Conservation (phyloP, 2,888 invertebrate genomes). For the Taenaris catops region DNA sequence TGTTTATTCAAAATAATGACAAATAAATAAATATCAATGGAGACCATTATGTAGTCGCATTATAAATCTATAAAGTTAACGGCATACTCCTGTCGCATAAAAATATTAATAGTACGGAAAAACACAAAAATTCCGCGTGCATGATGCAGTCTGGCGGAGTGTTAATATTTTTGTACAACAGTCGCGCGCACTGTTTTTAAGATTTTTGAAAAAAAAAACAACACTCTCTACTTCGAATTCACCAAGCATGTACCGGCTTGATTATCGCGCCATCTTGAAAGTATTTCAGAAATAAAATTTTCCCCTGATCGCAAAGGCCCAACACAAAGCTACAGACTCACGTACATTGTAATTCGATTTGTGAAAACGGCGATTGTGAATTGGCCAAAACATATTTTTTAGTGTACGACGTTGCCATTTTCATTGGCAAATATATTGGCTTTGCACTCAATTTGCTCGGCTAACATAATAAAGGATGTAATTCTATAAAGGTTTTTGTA, state of each 20-base stretch:
- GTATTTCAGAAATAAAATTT: conserved; percentile 63
- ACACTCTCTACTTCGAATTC: conserved; percentile 21
- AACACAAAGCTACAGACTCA: conserved; percentile 60
- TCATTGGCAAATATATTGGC: conserved; percentile 18
- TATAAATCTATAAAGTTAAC: too few species aligned
- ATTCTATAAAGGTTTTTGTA: conserved; percentile 7
- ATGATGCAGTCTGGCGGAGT: too few species aligned
- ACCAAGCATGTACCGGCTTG: conserved; percentile 19
- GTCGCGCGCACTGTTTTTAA: too few species aligned
- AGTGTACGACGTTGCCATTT: conserved; percentile 34
- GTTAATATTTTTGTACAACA: too few species aligned
- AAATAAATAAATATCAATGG: too few species aligned
- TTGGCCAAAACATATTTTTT: conserved; percentile 66
- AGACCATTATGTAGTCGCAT: too few species aligned
- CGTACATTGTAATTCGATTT: conserved; percentile 72
- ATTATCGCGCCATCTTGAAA: conserved; percentile 28
- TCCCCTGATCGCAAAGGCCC: conserved; percentile 29
- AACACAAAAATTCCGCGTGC: too few species aligned
- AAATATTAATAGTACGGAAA: too few species aligned
- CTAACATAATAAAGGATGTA: conserved; percentile 6
- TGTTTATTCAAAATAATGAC: too few species aligned
- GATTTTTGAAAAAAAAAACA: too few species aligned
- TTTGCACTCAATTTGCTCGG: conserved; percentile 45
- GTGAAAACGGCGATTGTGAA: conserved; percentile 58
- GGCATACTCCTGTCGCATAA: too few species aligned